Conservation (phyloP, 2,888 invertebrate species). For the Diploptera punctata region DNA sequence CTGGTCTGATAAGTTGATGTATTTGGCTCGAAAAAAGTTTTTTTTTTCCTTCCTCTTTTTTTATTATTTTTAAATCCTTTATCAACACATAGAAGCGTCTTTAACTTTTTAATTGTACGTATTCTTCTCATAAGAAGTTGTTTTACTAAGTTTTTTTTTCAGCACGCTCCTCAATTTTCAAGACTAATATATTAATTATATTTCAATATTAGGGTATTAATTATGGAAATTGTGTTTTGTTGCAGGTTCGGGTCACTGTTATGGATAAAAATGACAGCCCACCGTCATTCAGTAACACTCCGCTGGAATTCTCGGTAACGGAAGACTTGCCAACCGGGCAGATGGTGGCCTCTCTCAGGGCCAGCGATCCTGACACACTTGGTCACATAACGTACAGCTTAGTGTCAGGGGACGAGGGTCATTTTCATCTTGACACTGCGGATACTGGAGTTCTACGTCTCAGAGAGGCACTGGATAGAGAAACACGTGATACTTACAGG, state of each 20-base stretch:
- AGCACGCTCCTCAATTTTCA: too few species aligned
- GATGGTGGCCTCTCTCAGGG: conserved; percentile 75
- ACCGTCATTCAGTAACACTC: conserved; percentile 82
- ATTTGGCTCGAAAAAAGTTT: too few species aligned
- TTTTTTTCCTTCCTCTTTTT: too few species aligned
- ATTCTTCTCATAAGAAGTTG: too few species aligned
- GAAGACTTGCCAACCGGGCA: conserved; percentile 87
- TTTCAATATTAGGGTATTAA: too few species aligned
- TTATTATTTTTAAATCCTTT: too few species aligned
- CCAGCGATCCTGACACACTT: conserved; percentile 85
- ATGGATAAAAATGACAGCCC: conserved; percentile 95
- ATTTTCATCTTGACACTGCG: conserved; percentile 70
- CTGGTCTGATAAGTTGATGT: too few species aligned
- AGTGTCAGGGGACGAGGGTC: conserved; percentile 58
- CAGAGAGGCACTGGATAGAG: conserved; percentile 82
- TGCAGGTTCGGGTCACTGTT: conserved; percentile 84
- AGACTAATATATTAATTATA: too few species aligned
- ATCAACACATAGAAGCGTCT: too few species aligned
- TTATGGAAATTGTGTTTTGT: too few species aligned
- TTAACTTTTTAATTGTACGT: too few species aligned
- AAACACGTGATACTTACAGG: conserved; percentile 78
- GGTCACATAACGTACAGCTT: conserved; percentile 79
- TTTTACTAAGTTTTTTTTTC: too few species aligned
- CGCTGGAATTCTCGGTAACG: conserved; percentile 76
- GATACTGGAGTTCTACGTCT: conserved; percentile 75